Conservation (phyloP, 2,888 invertebrate genomes). For the Trypoxylon attenuatum region DNA sequence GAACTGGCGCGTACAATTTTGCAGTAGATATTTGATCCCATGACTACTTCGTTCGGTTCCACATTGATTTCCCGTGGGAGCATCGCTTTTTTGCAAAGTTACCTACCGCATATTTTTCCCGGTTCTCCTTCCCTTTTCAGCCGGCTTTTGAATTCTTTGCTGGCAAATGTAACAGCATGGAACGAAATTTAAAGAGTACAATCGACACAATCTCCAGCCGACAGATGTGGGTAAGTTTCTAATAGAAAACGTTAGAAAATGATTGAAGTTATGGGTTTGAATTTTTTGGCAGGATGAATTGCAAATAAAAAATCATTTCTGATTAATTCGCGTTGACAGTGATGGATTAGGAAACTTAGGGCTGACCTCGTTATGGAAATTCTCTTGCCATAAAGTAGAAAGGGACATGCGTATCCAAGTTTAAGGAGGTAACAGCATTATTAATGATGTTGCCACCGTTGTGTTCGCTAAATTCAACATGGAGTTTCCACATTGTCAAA, state of each 20-base stretch:
- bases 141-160: constrained; percentile 2
- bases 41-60: constrained; percentile 5
- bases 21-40: constrained; percentile 4
- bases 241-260: too few relatives aligned
- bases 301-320: not conserved
- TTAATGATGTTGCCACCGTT: not conserved
- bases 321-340: not conserved
- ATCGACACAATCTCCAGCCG: too few relatives aligned
- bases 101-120: constrained; percentile 16
- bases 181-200: constrained; percentile 9
- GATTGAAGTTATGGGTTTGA: too few relatives aligned
- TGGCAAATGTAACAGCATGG: constrained; percentile 5
- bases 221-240: too few relatives aligned
- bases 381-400: not conserved
- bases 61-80: constrained; percentile 32
- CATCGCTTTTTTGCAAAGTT: constrained; percentile 19
- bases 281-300: too few relatives aligned
- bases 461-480: not conserved
- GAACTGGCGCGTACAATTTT: constrained; percentile 4
- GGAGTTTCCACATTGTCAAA: not conserved
- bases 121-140: constrained; percentile 21
- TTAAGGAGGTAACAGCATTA: not conserved
- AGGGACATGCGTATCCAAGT: not conserved
- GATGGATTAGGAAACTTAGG: not conserved
- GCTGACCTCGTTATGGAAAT: not conserved